These are phyloP conservation scores for Litocranius walleri DNA, from an alignment of 2,113 vertebrate genomes.

Conservation along the genomic window DNA sequence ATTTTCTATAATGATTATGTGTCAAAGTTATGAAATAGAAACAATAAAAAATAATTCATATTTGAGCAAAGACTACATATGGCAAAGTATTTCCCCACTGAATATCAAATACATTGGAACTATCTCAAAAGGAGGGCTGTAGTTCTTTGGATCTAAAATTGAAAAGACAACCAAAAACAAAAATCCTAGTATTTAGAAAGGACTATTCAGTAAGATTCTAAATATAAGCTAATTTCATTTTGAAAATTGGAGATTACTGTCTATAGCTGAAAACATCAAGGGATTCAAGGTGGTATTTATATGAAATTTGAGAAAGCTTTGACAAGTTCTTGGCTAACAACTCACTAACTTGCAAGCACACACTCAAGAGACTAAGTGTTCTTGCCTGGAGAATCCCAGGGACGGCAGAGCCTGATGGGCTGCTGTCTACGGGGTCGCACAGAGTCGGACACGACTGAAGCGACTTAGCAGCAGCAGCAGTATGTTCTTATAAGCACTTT, in stretches of 20 bases:
- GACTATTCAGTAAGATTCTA: background rate
- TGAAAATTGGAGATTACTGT: background rate
- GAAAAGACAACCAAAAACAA: conserved; percentile 18
- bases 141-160: background rate
- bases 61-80: background rate
- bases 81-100: background rate
- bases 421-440: too few species aligned
- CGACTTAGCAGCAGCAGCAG: too few species aligned
- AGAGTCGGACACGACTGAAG: too few species aligned
- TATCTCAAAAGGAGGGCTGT: background rate
- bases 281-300: background rate
- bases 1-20: conserved; percentile 1
- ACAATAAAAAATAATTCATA: background rate
- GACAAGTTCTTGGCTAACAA: background rate
- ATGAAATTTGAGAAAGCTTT: background rate
- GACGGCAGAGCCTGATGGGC: too few species aligned
- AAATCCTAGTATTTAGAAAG: background rate
- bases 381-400: too few species aligned
- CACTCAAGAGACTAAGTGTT: accelerated
- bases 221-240: background rate
- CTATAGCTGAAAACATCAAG: background rate
- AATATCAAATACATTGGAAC: background rate
- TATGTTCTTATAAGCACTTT: background rate
- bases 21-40: background rate
- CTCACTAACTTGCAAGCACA: background rate